A percentile compares a stretch with the other conserved stretches of the same genome.
Conservation (phyloP, 2,888 invertebrate species). For the Callimorpha dominula region DNA sequence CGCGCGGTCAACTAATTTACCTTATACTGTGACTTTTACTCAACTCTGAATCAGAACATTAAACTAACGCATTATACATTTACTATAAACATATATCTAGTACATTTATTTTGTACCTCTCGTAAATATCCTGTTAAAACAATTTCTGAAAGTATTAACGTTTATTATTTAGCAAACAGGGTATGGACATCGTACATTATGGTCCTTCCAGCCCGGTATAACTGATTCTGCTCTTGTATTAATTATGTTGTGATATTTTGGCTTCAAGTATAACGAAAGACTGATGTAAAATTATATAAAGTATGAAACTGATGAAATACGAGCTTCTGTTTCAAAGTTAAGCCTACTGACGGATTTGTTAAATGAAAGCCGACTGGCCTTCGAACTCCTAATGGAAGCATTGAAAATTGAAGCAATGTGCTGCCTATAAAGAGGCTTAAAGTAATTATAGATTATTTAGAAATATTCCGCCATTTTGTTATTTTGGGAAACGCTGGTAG, state of each 20-base stretch:
- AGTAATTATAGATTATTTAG: conserved; percentile 15
- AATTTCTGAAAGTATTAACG: no score
- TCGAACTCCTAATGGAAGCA: conserved; percentile 10
- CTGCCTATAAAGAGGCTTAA: conserved; percentile 6
- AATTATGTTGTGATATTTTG: not conserved
- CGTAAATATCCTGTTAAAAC: no score
- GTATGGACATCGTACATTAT: not conserved
- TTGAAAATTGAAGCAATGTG: conserved; percentile 10
- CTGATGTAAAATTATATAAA: not conserved
- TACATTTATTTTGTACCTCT: no score
- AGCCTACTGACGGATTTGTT: conserved; percentile 31
- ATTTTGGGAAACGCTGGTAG: not conserved
- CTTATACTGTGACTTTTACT: no score
- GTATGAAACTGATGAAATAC: conserved; percentile 4
- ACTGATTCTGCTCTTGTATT: no score
- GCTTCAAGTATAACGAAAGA: not conserved
- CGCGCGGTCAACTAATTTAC: no score
- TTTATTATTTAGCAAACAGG: no score
- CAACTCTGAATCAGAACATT: no score
- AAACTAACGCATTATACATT: no score
- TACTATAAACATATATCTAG: no score
- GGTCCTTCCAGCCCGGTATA: not conserved
- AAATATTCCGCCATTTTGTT: conserved; percentile 12
- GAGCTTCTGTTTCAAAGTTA: conserved; percentile 5
- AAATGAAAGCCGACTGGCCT: conserved; percentile 31